These are phyloP conservation scores for Tipula unca DNA, from an alignment of 2,888 invertebrate species.

Conservation along the genomic window DNA sequence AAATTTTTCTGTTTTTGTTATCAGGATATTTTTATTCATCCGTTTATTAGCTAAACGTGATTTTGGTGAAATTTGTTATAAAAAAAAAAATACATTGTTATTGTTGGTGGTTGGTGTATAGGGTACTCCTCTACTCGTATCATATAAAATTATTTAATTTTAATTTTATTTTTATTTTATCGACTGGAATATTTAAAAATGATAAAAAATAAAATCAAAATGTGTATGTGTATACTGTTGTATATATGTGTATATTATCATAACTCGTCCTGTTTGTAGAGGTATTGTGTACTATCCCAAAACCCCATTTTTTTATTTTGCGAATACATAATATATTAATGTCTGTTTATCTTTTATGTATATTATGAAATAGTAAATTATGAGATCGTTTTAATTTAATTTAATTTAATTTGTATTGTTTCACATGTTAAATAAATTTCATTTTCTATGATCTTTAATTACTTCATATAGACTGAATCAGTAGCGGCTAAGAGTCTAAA, in stretches of 20 bases:
- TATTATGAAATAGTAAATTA: background rate
- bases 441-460: too few species aligned
- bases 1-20: background rate
- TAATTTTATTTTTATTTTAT: background rate
- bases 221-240: background rate
- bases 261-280: background rate
- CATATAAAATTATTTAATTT: background rate
- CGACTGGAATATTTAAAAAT: background rate
- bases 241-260: background rate
- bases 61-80: background rate
- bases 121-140: background rate
- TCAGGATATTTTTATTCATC: conserved; percentile 8
- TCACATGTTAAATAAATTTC: too few species aligned
- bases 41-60: background rate
- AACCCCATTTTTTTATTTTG: background rate
- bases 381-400: background rate
- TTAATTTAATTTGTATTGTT: background rate
- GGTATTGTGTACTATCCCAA: background rate
- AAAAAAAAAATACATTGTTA: background rate
- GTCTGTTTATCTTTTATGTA: background rate
- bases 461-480: too few species aligned
- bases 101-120: too few species aligned
- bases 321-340: background rate
- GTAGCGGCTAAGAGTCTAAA: too few species aligned
- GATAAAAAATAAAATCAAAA: background rate